Base-by-base conservation (phyloP, 2,888 invertebrate species). In the Sphecodes monilicornis region DNA sequence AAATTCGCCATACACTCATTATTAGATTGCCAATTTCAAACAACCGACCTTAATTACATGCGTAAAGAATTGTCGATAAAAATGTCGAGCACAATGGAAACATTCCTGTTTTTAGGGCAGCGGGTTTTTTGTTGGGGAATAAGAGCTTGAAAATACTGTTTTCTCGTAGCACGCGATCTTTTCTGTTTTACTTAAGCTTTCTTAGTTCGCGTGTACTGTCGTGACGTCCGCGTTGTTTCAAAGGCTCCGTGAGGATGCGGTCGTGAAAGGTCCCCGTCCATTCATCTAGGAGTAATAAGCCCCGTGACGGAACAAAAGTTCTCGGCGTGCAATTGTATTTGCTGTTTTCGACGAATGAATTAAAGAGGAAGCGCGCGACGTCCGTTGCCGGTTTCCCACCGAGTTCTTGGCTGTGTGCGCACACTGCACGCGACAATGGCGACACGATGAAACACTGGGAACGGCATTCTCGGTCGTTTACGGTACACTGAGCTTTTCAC, bases 331-430 rank as follows among this genome's bases (percentile, higher is more conserved):
- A 66, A 66, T 66, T 66, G 64, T 80, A 80, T 82, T 82, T 80
- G 70, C 50, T 57, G 50, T 79, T 70, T 80, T 60, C 18, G 60
- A 26, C 50, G 60, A 43, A 70, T 74, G 80, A 80, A 82, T 79
- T 82, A 80, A 80, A 75, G 80, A 74, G 80, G 70, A 79, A 43
- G 73, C 50, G 50, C 80, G 22, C 60, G 26, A 50, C 32, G 1
- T 46, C 41, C 41, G 69, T 66, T 66, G 22, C 64, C 60, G 16
- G 6, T 60, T 60, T 29, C 16, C 29, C n/a, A 54, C 11, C 22
- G 36, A 36, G 64, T 32, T 36, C 32, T 18, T 29, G 6, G 1
- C 13, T 64, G 64, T 64, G 64, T 64, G 18, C 26, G 11, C 18
- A 29, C 64, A 16, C 6, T 18, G 29, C 1, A 32, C 64, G 64